These are phyloP conservation scores for Passer montanus DNA, from an alignment of 2,113 vertebrate species.

Conservation along the genomic window DNA sequence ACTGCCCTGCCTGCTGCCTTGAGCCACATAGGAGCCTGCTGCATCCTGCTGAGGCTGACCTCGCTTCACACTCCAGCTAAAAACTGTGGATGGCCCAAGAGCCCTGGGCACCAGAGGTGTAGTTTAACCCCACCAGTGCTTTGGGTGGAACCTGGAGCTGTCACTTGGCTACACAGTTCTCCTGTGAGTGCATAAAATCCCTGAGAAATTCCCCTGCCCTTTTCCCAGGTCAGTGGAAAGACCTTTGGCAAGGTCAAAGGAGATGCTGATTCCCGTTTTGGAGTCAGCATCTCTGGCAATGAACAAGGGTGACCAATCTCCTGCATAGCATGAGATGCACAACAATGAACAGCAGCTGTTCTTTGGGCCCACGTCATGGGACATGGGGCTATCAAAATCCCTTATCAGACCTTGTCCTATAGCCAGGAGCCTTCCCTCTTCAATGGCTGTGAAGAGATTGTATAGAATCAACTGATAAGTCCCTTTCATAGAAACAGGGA, in stretches of 20 bases:
- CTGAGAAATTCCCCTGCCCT: not conserved
- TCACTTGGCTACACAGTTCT: not conserved
- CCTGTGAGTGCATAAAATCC: not conserved
- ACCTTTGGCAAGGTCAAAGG: not conserved
- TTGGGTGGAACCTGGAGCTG: not conserved
- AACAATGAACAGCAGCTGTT: not conserved
- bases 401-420: not conserved
- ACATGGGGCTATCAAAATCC: not conserved
- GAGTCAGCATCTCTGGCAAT: not conserved
- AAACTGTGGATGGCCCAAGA: accelerated
- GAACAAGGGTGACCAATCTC: not conserved
- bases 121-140: not conserved
- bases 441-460: not conserved
- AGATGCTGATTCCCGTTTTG: not conserved
- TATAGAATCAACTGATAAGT: not conserved
- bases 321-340: not conserved
- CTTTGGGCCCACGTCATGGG: not conserved
- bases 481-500: not conserved
- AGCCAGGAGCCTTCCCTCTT: not conserved
- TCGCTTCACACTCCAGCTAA: not conserved
- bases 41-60: not conserved
- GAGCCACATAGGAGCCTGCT: accelerated
- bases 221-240: not conserved
- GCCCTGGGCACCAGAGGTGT: not conserved
- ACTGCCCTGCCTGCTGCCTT: accelerated